These are phyloP conservation scores for Xylocopa sonorina DNA, from an alignment of 1,140 invertebrate species.

Conservation along the genomic window DNA sequence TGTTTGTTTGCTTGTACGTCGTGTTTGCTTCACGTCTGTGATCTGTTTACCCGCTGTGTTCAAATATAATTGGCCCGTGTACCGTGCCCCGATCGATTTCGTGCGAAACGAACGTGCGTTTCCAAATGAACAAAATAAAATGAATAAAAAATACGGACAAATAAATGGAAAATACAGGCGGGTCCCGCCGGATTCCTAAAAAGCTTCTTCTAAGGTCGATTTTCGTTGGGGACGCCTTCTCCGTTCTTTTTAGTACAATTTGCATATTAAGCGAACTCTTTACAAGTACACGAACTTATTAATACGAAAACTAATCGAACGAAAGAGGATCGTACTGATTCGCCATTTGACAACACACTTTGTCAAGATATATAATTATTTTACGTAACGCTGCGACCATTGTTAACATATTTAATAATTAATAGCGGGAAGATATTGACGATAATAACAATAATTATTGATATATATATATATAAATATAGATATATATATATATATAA, in stretches of 20 bases:
- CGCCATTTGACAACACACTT: constrained; percentile 67
- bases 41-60: background rate
- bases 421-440: constrained; percentile 64
- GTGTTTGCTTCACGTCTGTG: constrained; percentile 33
- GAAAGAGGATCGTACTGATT: constrained; percentile 58
- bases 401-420: constrained; percentile 76
- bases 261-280: constrained; percentile 73
- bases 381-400: constrained; percentile 76
- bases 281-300: constrained; percentile 64
- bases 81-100: background rate
- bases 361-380: constrained; percentile 70
- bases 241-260: constrained; percentile 81
- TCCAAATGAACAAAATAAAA: background rate
- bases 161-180: constrained; percentile 81
- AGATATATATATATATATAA: constrained; percentile 47
- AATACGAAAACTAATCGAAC: constrained; percentile 62
- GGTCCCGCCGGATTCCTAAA: constrained; percentile 93
- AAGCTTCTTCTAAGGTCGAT: constrained; percentile 91
- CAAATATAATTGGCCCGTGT: background rate
- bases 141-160: constrained; percentile 16
- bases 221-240: constrained; percentile 76
- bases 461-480: constrained; percentile 52
- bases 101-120: constrained; percentile 10
- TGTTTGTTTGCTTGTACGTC: constrained; percentile 45
- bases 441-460: constrained; percentile 72